Conservation (phyloP, 2,113 vertebrate species). For the Phainopepla nitens region DNA sequence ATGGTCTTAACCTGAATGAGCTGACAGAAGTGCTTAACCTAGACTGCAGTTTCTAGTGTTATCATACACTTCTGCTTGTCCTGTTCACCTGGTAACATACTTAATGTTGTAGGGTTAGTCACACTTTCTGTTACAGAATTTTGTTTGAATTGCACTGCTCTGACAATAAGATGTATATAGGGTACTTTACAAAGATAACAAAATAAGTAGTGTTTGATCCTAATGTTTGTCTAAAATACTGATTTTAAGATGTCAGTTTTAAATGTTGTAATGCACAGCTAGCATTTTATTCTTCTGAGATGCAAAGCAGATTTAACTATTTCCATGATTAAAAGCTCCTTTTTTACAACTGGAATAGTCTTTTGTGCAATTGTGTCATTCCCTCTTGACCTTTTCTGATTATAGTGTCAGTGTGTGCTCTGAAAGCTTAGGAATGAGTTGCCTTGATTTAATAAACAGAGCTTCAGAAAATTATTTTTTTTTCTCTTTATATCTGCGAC, state of each 20-base stretch:
- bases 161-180: background rate
- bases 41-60: background rate
- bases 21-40: background rate
- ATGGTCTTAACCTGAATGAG: background rate
- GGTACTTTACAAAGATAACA: background rate
- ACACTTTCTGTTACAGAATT: background rate
- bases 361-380: background rate
- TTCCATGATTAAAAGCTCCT: fast-evolving
- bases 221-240: background rate
- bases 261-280: background rate
- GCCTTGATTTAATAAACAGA: background rate
- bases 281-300: background rate
- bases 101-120: background rate
- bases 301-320: background rate
- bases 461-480: background rate
- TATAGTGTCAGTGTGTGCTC: background rate
- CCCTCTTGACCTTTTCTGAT: background rate
- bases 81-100: background rate
- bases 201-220: background rate
- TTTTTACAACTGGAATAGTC: background rate
- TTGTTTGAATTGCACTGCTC: background rate
- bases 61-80: background rate
- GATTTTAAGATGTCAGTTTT: background rate
- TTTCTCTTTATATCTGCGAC: background rate
- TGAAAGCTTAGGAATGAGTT: background rate